Base-by-base conservation (phyloP, 2,888 invertebrate species). In the Byasa hedistus region DNA sequence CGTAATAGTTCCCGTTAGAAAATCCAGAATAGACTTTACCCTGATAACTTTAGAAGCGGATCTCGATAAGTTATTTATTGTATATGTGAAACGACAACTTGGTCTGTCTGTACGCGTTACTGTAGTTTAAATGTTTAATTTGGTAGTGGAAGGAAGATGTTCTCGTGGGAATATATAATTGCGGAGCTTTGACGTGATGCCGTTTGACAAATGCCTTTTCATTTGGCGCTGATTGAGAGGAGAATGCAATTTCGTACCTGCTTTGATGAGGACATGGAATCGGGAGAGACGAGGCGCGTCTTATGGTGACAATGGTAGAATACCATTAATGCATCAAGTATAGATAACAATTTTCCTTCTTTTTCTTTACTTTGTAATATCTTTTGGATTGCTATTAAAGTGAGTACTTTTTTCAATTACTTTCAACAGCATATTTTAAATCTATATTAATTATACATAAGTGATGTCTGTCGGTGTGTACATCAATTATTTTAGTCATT, bases 171-270 rank as follows among this genome's bases (percentile, higher is more conserved):
- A 22, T 36, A 39, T 32, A n/a, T 57, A 57, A 57, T 61, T 44
- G 61, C 23, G n/a, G 32, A 39, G 24, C 15, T 44, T 27, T 66
- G 61, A 62, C 58, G 19, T 62, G 62, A 66, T 66, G 27, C 24
- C 19, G 23, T 55, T 44, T 48, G 66, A 66, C 66, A 44, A n/a
- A 4, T 23, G 32, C 48, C 32, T 57, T 66, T 57, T 51, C 57
- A 57, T 57, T 65, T 61, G 52, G 8, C 15, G 12, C 59, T 39
- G 17, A 48, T 60, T 65, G 10, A 1, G 44, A 24, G 48, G 24
- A 59, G 59, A 65, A 65, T 55, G 65, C 59, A 60, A 65, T 65
- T 27, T 55, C 24, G 48, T 17, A 17, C 19, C 27, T 21, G 44
- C 44, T 60, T 60, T 55, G 65, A 54, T 24, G 23, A 23, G 2